Conservation (phyloP, 2,888 invertebrate species). For the Hypselothyrea guttata region DNA sequence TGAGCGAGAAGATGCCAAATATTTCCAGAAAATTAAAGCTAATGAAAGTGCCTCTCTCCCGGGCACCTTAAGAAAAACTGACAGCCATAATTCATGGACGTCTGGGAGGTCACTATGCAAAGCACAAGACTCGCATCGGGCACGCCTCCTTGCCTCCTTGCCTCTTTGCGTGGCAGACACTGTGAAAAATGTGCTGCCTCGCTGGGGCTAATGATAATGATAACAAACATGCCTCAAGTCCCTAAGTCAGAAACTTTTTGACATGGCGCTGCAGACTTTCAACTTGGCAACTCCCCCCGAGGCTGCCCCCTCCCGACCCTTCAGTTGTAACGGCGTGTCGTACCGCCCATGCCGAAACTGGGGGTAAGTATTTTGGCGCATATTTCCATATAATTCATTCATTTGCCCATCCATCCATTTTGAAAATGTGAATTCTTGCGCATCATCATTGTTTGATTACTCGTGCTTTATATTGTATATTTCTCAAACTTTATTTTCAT, state of each 20-base stretch:
- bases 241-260: constrained; percentile 77
- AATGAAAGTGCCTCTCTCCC: constrained; percentile 71
- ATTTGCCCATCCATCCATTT: constrained; percentile 68
- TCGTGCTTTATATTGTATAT: constrained; percentile 65
- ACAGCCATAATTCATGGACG: constrained; percentile 79
- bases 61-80: constrained; percentile 69
- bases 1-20: constrained; percentile 50
- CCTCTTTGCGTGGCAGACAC: constrained; percentile 13
- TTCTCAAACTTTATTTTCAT: constrained; percentile 56
- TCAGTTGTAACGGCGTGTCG: neutral
- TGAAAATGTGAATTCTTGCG: constrained; percentile 79
- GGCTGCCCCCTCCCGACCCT: neutral
- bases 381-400: constrained; percentile 74
- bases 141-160: constrained; percentile 8
- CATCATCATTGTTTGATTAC: constrained; percentile 80
- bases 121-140: constrained; percentile 32
- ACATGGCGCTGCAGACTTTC: constrained; percentile 51
- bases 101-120: constrained; percentile 47
- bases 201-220: constrained; percentile 73
- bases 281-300: neutral
- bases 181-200: constrained; percentile 51
- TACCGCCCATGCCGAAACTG: constrained; percentile 2
- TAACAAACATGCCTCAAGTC: constrained; percentile 76
- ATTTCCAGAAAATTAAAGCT: constrained; percentile 79
- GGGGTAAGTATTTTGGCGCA: constrained; percentile 37